Evolutionary conservation across 1,140 invertebrate species (phyloP), one percentile per base, ranked within the genome.

Genomic region (Antheraea pernyi): DNA sequence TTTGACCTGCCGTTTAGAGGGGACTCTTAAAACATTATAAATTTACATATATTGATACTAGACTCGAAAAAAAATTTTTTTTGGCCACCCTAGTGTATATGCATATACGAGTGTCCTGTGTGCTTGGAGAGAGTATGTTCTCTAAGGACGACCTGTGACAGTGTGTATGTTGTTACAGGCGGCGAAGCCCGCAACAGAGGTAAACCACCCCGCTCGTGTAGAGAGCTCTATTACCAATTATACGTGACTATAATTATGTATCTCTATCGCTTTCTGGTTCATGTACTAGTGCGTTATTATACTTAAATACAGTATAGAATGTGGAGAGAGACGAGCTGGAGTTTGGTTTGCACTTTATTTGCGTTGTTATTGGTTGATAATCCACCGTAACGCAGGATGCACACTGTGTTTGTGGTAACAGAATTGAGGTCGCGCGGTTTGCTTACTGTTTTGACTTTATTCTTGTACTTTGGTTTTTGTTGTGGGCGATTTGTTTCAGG

Each of bases 181-280:
- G 91, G 94, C 93, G 91, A 94, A 94, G 92, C 93, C 94, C 89
- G 94, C 94, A 91, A 93, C 92, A 80, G 94, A 95, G 94, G 94
- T 95, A 94, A 94, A 85, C 68, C 91, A 76, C 69, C 79, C 69
- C 78, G 83, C 73, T 30, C 4, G 79, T 79, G 77, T 81, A 78
- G 69, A 68, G 77, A 74, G 76, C 76, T 78, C 79, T 70, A 69
- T 77, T 74, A 72, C 79, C 73, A 70, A 79, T 80, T 74, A 88
- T 84, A 84, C 81, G 80, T 83, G 83, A 84, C 81, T 83, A 80
- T 84, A 30, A 30, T 30, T 30, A 80, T 88, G 82, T 88, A 85
- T 88, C 79, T 84, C 85, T 91, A 85, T 91, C 87, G 91, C 92
- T 92, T 93, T 83, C 91, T 91, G 84, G 88, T 85, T 89, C 83